Conservation (phyloP, 2,797 vertebrate species). For the Trichosurus vulpecula region DNA sequence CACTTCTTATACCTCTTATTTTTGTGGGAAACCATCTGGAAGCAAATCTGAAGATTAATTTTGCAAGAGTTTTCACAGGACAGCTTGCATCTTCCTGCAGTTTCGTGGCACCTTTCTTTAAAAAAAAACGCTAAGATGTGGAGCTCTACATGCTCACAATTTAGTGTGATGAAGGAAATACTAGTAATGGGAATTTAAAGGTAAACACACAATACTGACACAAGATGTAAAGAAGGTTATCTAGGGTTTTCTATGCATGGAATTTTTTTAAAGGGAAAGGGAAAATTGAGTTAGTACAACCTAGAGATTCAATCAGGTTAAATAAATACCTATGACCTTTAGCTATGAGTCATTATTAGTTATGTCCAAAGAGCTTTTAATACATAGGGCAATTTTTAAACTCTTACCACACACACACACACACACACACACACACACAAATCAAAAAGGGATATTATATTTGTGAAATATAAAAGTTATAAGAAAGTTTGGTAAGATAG, state of each 20-base stretch:
- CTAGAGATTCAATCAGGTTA: not conserved
- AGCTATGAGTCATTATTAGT: not conserved
- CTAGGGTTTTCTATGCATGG: not conserved
- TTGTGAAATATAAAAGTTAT: not conserved
- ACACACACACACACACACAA: not conserved
- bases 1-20: not conserved
- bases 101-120: not conserved
- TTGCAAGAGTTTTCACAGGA: not conserved
- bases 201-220: not conserved
- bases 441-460: not conserved
- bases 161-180: not conserved
- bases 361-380: not conserved
- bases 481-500: not conserved
- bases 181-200: not conserved
- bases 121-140: not conserved
- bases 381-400: not conserved
- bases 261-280: not conserved
- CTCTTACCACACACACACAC: not conserved
- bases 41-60: not conserved
- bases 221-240: not conserved
- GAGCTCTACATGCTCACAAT: not conserved
- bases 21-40: not conserved
- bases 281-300: not conserved
- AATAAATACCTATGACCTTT: not conserved
- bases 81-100: not conserved